Evolutionary conservation across 2,113 vertebrate species (phyloP).

Genomic region (Pleuronectes platessa): DNA sequence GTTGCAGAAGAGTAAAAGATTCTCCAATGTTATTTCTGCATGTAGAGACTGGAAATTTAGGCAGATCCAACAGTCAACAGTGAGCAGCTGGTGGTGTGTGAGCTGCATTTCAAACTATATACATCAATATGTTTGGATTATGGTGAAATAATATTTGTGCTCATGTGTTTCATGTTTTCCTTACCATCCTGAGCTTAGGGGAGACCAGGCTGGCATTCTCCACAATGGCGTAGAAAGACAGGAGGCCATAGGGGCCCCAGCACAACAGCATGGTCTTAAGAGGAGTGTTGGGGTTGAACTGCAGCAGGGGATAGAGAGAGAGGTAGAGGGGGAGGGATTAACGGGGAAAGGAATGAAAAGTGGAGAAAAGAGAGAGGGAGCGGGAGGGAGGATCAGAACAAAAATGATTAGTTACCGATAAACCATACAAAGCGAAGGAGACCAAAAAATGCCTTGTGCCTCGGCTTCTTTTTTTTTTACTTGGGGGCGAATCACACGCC

Average conservation of each 20-base stretch:
- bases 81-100: background rate
- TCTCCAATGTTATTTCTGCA: background rate
- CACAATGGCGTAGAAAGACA: constrained; percentile 88
- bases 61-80: no score
- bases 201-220: constrained; percentile 87
- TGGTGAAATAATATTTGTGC: background rate
- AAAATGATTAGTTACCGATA: constrained; percentile 24
- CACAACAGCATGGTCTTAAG: constrained; percentile 88
- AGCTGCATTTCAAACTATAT: background rate
- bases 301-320: constrained; percentile 32
- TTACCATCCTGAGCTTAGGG: constrained; percentile 93
- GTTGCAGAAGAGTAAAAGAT: background rate
- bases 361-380: background rate
- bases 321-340: background rate
- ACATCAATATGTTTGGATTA: constrained; percentile 1
- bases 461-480: constrained; percentile 16
- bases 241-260: constrained; percentile 92
- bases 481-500: constrained; percentile 59
- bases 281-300: constrained; percentile 92
- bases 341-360: background rate
- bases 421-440: constrained; percentile 11
- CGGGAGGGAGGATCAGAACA: constrained; percentile 1
- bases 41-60: no score
- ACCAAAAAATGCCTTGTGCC: constrained; percentile 47
- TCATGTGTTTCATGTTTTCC: background rate